These are phyloP conservation scores for Apamea anceps DNA, from an alignment of 2,888 invertebrate genomes.

Conservation along the genomic window DNA sequence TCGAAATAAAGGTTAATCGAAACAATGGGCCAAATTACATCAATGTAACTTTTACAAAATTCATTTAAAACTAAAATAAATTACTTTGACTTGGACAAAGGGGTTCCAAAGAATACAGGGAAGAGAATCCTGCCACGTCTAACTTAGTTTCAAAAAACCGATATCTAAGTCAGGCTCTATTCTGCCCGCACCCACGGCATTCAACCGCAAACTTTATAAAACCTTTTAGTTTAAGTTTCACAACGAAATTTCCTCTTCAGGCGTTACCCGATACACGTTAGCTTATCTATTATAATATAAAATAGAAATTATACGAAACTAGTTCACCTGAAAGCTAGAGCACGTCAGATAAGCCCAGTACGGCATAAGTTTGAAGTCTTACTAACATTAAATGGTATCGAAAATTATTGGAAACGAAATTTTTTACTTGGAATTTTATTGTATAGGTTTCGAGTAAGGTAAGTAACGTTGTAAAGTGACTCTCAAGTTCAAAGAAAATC, in stretches of 20 bases:
- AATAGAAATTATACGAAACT: conserved; percentile 73
- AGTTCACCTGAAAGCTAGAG: conserved; percentile 63
- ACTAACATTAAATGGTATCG: conserved; percentile 63
- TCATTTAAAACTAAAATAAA: conserved; percentile 47
- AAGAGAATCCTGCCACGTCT: conserved; percentile 40
- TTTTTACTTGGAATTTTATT: conserved; percentile 65
- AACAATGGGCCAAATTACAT: conserved; percentile 4
- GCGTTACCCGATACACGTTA: conserved; percentile 66
- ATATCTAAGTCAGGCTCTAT: conserved; percentile 58
- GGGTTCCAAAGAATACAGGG: conserved; percentile 30
- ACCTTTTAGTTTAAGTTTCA: conserved; percentile 65
- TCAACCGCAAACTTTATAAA: conserved; percentile 63
- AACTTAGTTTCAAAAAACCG: conserved; percentile 63
- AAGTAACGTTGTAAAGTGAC: conserved; percentile 42
- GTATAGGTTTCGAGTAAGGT: conserved; percentile 52
- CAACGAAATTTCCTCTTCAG: conserved; percentile 64
- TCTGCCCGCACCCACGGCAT: conserved; percentile 52
- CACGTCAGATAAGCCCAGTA: conserved; percentile 70
- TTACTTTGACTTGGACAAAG: conserved; percentile 40
- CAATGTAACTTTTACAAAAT: conserved; percentile 25
- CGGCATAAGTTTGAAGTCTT: conserved; percentile 71
- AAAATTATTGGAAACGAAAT: conserved; percentile 57
- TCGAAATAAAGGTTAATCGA: not conserved
- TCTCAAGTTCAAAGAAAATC: conserved; percentile 43
- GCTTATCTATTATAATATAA: conserved; percentile 74